phyloP scores from a whole-genome alignment of 2,797 vertebrate genomes.

The Onychomys leucogaster region DNA sequence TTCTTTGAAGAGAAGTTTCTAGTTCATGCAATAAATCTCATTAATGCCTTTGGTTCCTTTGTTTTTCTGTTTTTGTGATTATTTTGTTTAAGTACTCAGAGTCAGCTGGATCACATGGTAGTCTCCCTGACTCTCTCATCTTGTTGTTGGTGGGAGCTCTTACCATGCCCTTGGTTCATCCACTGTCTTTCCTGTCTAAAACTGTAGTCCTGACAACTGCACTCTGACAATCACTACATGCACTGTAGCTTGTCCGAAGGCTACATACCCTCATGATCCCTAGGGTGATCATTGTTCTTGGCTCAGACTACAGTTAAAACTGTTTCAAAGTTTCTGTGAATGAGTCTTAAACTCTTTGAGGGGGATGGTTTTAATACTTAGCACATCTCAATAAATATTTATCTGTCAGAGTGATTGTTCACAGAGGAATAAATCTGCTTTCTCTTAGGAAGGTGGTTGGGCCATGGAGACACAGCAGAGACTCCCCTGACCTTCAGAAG shows the following conservation, averaged over 20 bases:
- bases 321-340: conserved; percentile 13
- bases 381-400: not conserved
- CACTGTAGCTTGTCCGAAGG: not conserved
- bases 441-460: not conserved
- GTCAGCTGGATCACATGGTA: not conserved
- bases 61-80: conserved; percentile 22
- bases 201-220: not conserved
- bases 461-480: not conserved
- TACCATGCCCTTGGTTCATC: not conserved
- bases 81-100: not conserved
- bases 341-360: not conserved
- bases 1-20: not conserved
- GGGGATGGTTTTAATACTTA: not conserved
- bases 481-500: not conserved
- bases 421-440: conserved; percentile 4
- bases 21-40: not conserved
- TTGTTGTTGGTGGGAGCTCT: not conserved
- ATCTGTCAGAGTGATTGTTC: not conserved
- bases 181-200: not conserved
- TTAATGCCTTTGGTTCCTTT: not conserved
- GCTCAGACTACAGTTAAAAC: conserved; percentile 27
- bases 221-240: not conserved
- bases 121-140: not conserved
- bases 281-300: not conserved
- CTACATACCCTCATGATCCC: not conserved